Conservation (phyloP, 2,113 vertebrate species). For the Aramus guarauna region DNA sequence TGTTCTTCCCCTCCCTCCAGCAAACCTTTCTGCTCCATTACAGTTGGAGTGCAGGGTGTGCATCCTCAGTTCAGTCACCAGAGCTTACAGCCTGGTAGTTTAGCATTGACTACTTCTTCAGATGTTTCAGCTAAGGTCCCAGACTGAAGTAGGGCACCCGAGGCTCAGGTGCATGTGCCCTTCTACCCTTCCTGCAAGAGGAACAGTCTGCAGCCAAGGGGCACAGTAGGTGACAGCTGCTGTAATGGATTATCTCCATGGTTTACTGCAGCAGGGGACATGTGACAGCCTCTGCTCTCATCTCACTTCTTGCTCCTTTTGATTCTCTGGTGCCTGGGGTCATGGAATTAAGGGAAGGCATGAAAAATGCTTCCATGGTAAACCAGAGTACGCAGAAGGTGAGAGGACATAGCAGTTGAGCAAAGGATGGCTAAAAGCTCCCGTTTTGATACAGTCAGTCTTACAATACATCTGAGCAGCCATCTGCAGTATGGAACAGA, state of each 20-base stretch:
- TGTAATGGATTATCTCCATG: not conserved
- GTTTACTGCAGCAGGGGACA: not conserved
- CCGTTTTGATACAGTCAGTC: not conserved
- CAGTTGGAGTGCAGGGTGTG: not conserved
- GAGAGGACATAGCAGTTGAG: not conserved
- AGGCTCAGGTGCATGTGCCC: fast-evolving
- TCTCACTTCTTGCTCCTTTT: not conserved
- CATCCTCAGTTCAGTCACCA: not conserved
- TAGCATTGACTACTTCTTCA: not conserved
- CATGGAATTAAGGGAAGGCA: not conserved
- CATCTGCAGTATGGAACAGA: not conserved
- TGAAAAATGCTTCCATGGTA: not conserved
- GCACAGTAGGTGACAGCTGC: not conserved
- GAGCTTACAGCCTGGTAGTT: not conserved
- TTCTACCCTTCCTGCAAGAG: not conserved
- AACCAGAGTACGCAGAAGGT: not conserved
- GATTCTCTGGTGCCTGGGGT: not conserved
- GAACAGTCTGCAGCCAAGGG: not conserved
- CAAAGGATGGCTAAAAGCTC: not conserved
- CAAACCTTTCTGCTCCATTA: not conserved
- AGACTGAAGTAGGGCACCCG: not conserved
- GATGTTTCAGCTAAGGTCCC: not conserved
- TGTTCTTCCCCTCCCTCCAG: not conserved
- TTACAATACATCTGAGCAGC: not conserved
- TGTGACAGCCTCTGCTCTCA: not conserved